Evolutionary conservation across 1,140 invertebrate genomes (phyloP), one percentile per base, ranked within the genome.

Genomic region (Ceratitis capitata): DNA sequence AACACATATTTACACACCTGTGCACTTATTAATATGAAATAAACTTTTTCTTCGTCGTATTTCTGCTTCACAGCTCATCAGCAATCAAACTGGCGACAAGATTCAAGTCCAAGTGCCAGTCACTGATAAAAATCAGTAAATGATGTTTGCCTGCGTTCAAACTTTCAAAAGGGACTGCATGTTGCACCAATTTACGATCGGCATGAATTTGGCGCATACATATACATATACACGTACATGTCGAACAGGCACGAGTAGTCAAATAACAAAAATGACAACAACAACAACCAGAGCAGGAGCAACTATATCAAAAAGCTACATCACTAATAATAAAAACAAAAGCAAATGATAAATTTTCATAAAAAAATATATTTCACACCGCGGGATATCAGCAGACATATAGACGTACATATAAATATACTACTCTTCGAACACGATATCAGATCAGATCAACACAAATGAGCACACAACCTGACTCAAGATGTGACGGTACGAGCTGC

Each of bases 171-270:
- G 69, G 69, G 69, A 78, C 69, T 78, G 69, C 69, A 45, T 78
- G 69, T 78, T 78, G 69, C 69, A 78, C 69, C 69, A 78, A 78
- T 78, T 78, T 78, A 78, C 45, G 69, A 78, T 78, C 69, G 69
- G 26, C 69, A 78, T 78, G 69, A 45, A 16, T 78, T 78, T 78
- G n/a, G 69, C 69, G 69, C n/a, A n/a, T 78, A 19, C 29, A 61
- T 26, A 61, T 53, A 49, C 7, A 14, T 61, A 39, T 56, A 9
- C 49, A 53, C 49, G 49, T 53, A 23, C 2, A n/a, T n/a, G 51
- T 2, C n/a, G 4, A 12, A 14, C 35, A 64, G 14, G 19, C 69
- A 32, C n/a, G 19, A 78, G 69, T 39, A 9, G 29, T 3, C 2
- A 23, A 64, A 4, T 0, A 32, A 29, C 49, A 61, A 61, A 1